Evolutionary conservation across 2,113 vertebrate species (phyloP), one percentile per base, ranked within the genome.

Genomic region (Lycocorax pyrrhopterus): DNA sequence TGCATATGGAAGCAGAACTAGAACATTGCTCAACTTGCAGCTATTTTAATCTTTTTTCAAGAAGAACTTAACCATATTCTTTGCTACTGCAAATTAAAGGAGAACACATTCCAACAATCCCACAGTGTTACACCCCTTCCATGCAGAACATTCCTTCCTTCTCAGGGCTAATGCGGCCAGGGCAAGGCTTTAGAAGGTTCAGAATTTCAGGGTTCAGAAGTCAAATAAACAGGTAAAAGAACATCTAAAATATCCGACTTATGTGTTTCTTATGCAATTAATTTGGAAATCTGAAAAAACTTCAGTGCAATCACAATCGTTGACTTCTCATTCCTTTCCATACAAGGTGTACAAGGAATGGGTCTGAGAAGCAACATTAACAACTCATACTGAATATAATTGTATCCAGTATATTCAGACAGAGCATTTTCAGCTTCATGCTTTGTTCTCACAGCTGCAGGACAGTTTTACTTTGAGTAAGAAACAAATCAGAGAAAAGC

Each of bases 321-420:
- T 19, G 13, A 6, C 19, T 26, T 39, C 16, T 68, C 17, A 29
- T 5, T 74, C 23, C n/a, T 29, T 59, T 63, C 37, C 15, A 49
- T 0, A 15, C 21, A 44, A 37, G 9, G 21, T 35, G 3, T 26
- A 52, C 10, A 71, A 85, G 39, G 21, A 20, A 16, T 25, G 11
- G 8, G 6, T 33, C 35, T 80, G 49, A 58, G n/a, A 1, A 84
- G 17, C 16, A 47, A 16, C 33, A 15, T 8, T 0, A 67, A 18
- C 16, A 73, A 59, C 51, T 15, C 20, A 17, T 1, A 52, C 12
- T 4, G 47, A 84, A 58, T 4, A 7, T 1, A 74, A 37, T 0
- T 32, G 10, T 4, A 19, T 1, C 3, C 39, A 63, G 3, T 16
- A 41, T 60, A 77, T 74, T 60, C 11, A 76, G 68, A 55, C 55